Conservation (phyloP, 2,888 invertebrate species). For the Venusia cambrica region DNA sequence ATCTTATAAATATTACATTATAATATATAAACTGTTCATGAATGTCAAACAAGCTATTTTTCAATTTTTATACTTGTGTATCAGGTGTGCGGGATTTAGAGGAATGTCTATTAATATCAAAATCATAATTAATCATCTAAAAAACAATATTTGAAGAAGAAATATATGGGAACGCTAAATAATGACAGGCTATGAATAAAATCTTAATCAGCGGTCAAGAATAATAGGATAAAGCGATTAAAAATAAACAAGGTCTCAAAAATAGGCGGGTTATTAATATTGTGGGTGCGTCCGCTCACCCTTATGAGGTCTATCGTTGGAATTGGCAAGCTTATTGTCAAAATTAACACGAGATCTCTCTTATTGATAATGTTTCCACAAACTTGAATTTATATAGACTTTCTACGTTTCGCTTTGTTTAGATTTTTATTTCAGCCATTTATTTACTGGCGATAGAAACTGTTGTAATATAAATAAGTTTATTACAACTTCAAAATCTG, state of each 20-base stretch:
- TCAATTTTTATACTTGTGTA: too few relatives aligned
- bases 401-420: too few relatives aligned
- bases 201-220: slow-evolving; percentile 72
- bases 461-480: too few relatives aligned
- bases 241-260: slow-evolving; percentile 71
- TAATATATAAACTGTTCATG: too few relatives aligned
- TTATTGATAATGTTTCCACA: slow-evolving; percentile 43
- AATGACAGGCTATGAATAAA: slow-evolving; percentile 67
- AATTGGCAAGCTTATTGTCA: slow-evolving; percentile 64
- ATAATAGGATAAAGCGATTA: slow-evolving; percentile 57
- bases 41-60: too few relatives aligned
- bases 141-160: slow-evolving; percentile 15
- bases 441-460: too few relatives aligned
- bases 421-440: too few relatives aligned
- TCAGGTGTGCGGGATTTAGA: too few relatives aligned
- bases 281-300: slow-evolving; percentile 52
- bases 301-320: slow-evolving; percentile 42
- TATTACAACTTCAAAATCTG: too few relatives aligned
- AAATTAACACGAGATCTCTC: slow-evolving; percentile 59
- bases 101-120: slow-evolving; percentile 20
- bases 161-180: slow-evolving; percentile 37
- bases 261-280: slow-evolving; percentile 75
- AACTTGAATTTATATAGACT: too few relatives aligned
- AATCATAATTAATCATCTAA: slow-evolving; percentile 24
- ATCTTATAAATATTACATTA: too few relatives aligned